Percentiles rank a stretch among this genome's conserved stretches.
These are phyloP conservation scores for Agrochola lychnidis DNA, from an alignment of 2,888 invertebrate genomes.

Conservation along the genomic window DNA sequence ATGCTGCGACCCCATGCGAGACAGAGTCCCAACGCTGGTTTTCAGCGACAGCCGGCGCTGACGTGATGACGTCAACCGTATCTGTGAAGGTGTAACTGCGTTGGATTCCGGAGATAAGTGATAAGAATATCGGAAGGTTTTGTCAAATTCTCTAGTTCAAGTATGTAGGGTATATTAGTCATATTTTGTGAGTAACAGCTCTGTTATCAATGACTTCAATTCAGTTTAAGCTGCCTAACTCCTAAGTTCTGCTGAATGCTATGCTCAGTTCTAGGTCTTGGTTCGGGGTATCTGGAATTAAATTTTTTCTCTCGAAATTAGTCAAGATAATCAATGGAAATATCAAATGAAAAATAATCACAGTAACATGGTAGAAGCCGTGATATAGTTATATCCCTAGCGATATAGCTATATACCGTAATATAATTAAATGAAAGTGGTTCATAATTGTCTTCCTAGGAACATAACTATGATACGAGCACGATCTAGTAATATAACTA, in stretches of 20 bases:
- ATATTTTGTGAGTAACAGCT: not conserved
- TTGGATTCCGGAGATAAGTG: not conserved
- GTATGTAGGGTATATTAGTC: conserved; percentile 6
- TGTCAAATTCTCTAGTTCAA: conserved; percentile 8
- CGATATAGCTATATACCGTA: too few species aligned
- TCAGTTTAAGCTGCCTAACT: not conserved
- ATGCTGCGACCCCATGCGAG: too few species aligned
- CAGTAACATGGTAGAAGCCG: too few species aligned
- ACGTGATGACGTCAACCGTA: not conserved
- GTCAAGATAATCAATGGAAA: not conserved
- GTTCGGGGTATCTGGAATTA: not conserved
- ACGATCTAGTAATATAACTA: too few species aligned
- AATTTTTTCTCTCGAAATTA: not conserved
- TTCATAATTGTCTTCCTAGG: too few species aligned
- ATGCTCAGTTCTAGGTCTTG: not conserved
- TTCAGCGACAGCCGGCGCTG: too few species aligned
- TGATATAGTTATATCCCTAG: too few species aligned
- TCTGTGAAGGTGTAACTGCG: not conserved
- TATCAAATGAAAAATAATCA: too few species aligned
- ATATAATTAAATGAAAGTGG: too few species aligned
- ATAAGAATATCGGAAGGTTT: conserved; percentile 6
- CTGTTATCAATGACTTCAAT: not conserved
- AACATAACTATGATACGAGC: too few species aligned
- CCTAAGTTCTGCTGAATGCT: not conserved
- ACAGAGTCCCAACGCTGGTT: too few species aligned